phyloP scores from a whole-genome alignment of 2,113 vertebrate species.

The Triplophysa siluroides region DNA sequence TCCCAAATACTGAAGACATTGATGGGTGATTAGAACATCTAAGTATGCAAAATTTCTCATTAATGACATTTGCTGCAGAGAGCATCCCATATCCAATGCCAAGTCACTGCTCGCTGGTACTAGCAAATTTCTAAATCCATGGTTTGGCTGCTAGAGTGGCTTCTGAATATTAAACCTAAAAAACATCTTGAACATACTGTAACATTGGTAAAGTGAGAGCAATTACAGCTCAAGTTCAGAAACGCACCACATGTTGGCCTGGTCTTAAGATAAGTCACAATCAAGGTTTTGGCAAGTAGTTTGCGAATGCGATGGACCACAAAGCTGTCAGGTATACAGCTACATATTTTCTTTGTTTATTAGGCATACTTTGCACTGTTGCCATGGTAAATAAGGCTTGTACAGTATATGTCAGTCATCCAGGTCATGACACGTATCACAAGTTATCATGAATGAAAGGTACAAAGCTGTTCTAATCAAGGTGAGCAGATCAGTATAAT shows the following conservation, averaged over 20 bases:
- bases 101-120: background rate
- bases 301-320: constrained; percentile 3
- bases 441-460: background rate
- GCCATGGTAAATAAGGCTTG: background rate
- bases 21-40: background rate
- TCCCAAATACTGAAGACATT: background rate
- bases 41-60: background rate
- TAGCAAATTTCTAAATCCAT: background rate
- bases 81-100: background rate
- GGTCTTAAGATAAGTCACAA: constrained; percentile 34
- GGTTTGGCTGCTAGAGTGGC: background rate
- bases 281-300: constrained; percentile 35
- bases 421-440: background rate
- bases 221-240: constrained; percentile 19
- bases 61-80: background rate
- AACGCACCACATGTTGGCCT: constrained; percentile 21
- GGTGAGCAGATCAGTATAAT: constrained; percentile 7
- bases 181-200: constrained; percentile 14
- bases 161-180: constrained; percentile 26
- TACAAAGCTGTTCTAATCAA: constrained; percentile 33
- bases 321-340: background rate
- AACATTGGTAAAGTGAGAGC: constrained; percentile 41
- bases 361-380: background rate
- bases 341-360: constrained; percentile 4
- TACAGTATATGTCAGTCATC: background rate